Base-by-base conservation (phyloP, 2,888 invertebrate genomes). In the Tridacna crocea region DNA sequence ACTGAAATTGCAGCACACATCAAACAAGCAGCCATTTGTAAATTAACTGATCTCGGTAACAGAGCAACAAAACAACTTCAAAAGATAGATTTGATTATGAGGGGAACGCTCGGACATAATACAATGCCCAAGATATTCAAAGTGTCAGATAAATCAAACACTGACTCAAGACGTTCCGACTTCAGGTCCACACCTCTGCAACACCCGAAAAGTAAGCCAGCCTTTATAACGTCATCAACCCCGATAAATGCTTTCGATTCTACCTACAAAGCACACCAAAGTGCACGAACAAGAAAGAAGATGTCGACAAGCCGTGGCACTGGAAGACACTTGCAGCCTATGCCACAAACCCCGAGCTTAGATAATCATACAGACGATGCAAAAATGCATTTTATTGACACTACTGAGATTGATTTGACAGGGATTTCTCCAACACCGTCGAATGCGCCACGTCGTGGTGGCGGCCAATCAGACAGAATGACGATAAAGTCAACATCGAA, bases 1-100 rank as follows among this genome's bases (percentile, higher is more conserved):
- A 24, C 79, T 11, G 84, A 87, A 60, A 72, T 87, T 8, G 47
- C 63, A 17, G 84, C 83, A 11, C 65, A 84, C 13, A 82, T 82
- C 77, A 83, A 84, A 46, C 87, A 87, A 48, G 83, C 87, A 15
- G 83, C 80, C 22, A 83, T 84, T 26, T 84, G 82, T 51, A 84
- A 81, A 77, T 47, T 83, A 36, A 12, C 77, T 22, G 84, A 87
- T 17, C 65, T 83, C 8, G 73, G 76, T n/a, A 75, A 66, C 22
- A 58, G 84, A 72, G 84, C 87, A 10, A 68, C 83, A 4, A 81
- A 83, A 58, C 87, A 86, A 58, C 22, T 86, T 3, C 83, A 86
- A 74, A 86, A 86, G 63, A 82, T 86, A 51, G 86, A 86, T 47
- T 55, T 80, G 8, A 83, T 86, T 17, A 86, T 86, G 86, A 55